A percentile compares a stretch with the other conserved stretches of the same genome.
These are phyloP conservation scores for Copidosoma aretas DNA, from an alignment of 2,888 invertebrate genomes.

Conservation along the genomic window DNA sequence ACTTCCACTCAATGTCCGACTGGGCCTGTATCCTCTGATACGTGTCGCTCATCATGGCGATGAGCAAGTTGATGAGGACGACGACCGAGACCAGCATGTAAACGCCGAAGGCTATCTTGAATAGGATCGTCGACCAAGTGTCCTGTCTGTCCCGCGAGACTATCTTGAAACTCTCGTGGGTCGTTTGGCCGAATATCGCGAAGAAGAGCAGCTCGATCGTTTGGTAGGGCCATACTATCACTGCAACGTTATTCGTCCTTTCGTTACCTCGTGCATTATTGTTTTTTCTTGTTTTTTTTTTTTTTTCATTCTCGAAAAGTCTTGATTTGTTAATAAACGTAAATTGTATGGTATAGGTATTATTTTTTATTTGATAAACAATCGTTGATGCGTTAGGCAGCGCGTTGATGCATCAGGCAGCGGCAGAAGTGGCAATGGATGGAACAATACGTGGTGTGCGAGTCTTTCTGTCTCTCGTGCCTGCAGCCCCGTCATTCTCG, in stretches of 20 bases:
- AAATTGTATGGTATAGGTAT: no score
- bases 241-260: constrained; percentile 66
- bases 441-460: no score
- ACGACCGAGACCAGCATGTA: constrained; percentile 99
- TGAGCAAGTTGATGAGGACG: constrained; percentile 98
- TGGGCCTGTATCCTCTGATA: constrained; percentile 99
- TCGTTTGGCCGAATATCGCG: constrained; percentile 95
- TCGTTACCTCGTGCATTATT: not conserved
- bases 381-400: no score
- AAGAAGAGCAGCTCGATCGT: constrained; percentile 99
- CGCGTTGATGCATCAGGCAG: no score
- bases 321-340: no score
- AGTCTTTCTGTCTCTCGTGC: no score
- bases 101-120: constrained; percentile 87
- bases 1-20: constrained; percentile 99
- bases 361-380: no score
- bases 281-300: not conserved
- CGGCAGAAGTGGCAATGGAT: no score
- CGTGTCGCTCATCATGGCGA: constrained; percentile 99
- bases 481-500: no score
- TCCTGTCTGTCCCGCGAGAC: constrained; percentile 72
- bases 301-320: not conserved
- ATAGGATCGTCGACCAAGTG: constrained; percentile 83
- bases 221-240: constrained; percentile 87
- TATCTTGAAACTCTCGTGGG: constrained; percentile 79